phyloP scores from a whole-genome alignment of 1,140 invertebrate genomes.

The Cephus cinctus region DNA sequence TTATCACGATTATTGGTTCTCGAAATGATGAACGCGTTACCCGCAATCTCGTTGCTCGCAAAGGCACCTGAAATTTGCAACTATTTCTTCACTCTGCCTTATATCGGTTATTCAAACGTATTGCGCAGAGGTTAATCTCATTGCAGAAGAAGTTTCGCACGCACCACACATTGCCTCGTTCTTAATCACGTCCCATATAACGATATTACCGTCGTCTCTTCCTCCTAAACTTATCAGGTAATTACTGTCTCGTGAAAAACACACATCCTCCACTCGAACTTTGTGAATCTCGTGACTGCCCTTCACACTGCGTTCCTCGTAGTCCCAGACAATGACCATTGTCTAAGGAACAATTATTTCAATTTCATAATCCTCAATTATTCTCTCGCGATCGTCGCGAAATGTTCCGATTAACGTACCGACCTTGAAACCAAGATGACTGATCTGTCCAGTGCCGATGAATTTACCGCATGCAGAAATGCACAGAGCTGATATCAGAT shows the following conservation, averaged over 20 bases:
- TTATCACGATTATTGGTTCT: slow-evolving; percentile 58
- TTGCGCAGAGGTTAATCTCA: slow-evolving; percentile 2
- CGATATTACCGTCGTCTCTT: slow-evolving; percentile 80
- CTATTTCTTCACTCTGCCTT: slow-evolving; percentile 9
- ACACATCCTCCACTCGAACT: slow-evolving; percentile 77
- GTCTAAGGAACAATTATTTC: slow-evolving; percentile 56
- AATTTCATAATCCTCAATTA: slow-evolving; percentile 9
- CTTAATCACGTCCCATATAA: slow-evolving; percentile 70
- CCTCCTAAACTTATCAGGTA: slow-evolving; percentile 86
- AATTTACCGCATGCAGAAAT: slow-evolving; percentile 77
- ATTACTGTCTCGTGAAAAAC: slow-evolving; percentile 77
- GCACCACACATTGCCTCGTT: slow-evolving; percentile 66
- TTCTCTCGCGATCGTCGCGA: neutral
- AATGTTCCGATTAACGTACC: neutral
- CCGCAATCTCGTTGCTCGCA: slow-evolving; percentile 66
- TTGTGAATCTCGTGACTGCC: slow-evolving; percentile 80
- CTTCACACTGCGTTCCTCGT: slow-evolving; percentile 61
- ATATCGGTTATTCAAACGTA: slow-evolving; percentile 9
- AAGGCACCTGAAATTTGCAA: slow-evolving; percentile 44
- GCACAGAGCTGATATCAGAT: slow-evolving; percentile 78
- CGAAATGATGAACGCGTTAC: slow-evolving; percentile 62
- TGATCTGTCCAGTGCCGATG: slow-evolving; percentile 85
- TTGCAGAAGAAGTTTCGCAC: neutral
- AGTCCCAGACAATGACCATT: slow-evolving; percentile 85
- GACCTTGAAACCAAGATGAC: slow-evolving; percentile 87